Percentiles rank a stretch among this genome's conserved stretches.
These are phyloP conservation scores for Brachionichthys hirsutus DNA, from an alignment of 2,113 vertebrate genomes.

Conservation along the genomic window DNA sequence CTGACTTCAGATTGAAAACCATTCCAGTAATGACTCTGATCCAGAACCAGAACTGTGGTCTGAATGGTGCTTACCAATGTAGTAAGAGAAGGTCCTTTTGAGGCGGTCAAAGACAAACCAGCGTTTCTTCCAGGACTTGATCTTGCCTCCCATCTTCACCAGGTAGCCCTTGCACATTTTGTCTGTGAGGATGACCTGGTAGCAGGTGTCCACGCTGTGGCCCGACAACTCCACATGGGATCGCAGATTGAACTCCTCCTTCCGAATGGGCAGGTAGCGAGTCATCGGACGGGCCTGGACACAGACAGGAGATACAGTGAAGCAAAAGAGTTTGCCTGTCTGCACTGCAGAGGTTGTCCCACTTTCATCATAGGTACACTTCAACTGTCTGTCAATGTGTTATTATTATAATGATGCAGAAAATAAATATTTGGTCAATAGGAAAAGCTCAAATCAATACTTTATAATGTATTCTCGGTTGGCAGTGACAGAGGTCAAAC, in stretches of 20 bases:
- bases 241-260: slow-evolving; percentile 95
- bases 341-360: too few species aligned
- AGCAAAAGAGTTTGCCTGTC: too few species aligned
- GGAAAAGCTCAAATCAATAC: too few species aligned
- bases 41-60: too few species aligned
- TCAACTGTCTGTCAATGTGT: too few species aligned
- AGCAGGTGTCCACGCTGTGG: slow-evolving; percentile 91
- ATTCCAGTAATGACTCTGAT: too few species aligned
- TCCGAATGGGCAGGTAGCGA: slow-evolving; percentile 93
- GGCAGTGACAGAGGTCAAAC: too few species aligned
- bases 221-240: slow-evolving; percentile 92
- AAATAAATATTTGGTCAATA: too few species aligned
- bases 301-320: not conserved
- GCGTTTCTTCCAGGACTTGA: slow-evolving; percentile 98
- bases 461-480: too few species aligned
- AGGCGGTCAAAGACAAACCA: slow-evolving; percentile 99
- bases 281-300: slow-evolving; percentile 92
- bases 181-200: slow-evolving; percentile 87
- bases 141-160: slow-evolving; percentile 98
- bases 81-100: slow-evolving; percentile 95
- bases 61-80: slow-evolving; percentile 78
- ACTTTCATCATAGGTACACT: too few species aligned
- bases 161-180: slow-evolving; percentile 98
- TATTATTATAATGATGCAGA: too few species aligned
- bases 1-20: too few species aligned